These are phyloP conservation scores for Cyclina sinensis DNA, from an alignment of 1,140 invertebrate genomes.

Conservation along the genomic window DNA sequence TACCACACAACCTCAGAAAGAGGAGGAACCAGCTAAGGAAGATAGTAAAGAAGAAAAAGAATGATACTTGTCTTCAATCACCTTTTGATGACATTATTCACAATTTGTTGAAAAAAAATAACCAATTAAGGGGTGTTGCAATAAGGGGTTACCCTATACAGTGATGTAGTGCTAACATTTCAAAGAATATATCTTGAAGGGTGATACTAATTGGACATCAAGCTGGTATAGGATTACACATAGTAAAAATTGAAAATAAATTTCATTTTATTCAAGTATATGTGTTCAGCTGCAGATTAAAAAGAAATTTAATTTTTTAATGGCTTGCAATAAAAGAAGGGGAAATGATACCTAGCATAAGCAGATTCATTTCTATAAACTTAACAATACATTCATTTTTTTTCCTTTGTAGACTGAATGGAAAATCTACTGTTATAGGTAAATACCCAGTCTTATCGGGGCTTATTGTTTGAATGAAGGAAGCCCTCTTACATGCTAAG, in stretches of 20 bases:
- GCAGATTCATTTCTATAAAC: too few relatives aligned
- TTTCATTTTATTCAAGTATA: too few relatives aligned
- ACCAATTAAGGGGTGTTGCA: conserved; percentile 60
- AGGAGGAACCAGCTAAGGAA: conserved; percentile 10
- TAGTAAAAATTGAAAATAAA: too few relatives aligned
- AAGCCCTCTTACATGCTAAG: neutral
- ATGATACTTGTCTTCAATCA: conserved; percentile 36
- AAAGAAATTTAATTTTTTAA: too few relatives aligned
- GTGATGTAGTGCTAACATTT: neutral
- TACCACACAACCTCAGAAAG: conserved; percentile 10
- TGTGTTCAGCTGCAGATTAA: too few relatives aligned
- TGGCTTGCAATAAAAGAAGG: too few relatives aligned
- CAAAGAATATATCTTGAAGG: neutral
- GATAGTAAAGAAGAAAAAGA: conserved; percentile 46
- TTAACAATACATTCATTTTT: too few relatives aligned
- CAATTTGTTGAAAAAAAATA: conserved; percentile 9
- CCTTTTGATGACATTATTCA: neutral
- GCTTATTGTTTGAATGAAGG: conserved; percentile 1
- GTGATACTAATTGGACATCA: too few relatives aligned
- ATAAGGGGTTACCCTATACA: conserved; percentile 44
- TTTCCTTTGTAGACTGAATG: too few relatives aligned
- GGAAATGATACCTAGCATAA: too few relatives aligned
- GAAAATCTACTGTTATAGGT: neutral
- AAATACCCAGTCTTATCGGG: neutral
- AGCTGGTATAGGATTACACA: too few relatives aligned